Evolutionary conservation across 92 coral and sea anemone genomes (phyloP).

Genomic region (Hydrozoanthus gracilis): DNA sequence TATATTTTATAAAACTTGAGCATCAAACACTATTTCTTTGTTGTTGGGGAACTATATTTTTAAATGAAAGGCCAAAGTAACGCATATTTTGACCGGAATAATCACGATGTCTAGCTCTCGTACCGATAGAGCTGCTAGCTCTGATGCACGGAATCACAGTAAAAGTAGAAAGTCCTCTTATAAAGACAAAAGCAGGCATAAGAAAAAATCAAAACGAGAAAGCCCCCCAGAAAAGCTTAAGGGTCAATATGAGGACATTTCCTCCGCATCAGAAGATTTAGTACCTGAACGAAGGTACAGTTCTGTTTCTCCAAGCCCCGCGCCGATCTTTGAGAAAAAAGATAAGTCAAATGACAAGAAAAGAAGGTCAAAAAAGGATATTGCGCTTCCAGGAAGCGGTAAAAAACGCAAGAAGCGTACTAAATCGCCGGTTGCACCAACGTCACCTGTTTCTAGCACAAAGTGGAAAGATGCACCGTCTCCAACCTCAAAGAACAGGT

Average conservation of each 20-base stretch:
- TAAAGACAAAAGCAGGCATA: slow-evolving; percentile 92
- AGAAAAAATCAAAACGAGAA: slow-evolving; percentile 85
- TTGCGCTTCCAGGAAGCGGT: slow-evolving; percentile 61
- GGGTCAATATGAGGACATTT: slow-evolving; percentile 99
- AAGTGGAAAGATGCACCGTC: slow-evolving; percentile 84
- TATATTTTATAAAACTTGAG: slow-evolving; percentile 67
- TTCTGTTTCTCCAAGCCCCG: slow-evolving; percentile 88
- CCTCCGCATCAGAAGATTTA: slow-evolving; percentile 94
- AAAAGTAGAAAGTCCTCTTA: slow-evolving; percentile 98
- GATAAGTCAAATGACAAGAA: slow-evolving; percentile 81
- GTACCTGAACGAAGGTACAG: slow-evolving; percentile 85
- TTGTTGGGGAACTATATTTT: slow-evolving; percentile 71
- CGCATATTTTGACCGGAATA: slow-evolving; percentile 70
- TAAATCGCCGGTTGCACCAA: slow-evolving; percentile 65
- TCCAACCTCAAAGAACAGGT: slow-evolving; percentile 61
- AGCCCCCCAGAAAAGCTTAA: slow-evolving; percentile 88
- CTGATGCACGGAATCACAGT: slow-evolving; percentile 96
- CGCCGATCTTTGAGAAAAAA: slow-evolving; percentile 82
- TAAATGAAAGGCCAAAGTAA: slow-evolving; percentile 72
- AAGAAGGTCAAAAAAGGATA: slow-evolving; percentile 85
- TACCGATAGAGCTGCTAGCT: slow-evolving; percentile 87
- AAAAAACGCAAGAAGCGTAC: slow-evolving; percentile 84
- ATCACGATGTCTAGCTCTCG: slow-evolving; percentile 98
- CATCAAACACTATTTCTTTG: slow-evolving; percentile 64
- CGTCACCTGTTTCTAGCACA: slow-evolving; percentile 89